phyloP scores from a whole-genome alignment of 2,797 vertebrate species.

The Danio choprae region DNA sequence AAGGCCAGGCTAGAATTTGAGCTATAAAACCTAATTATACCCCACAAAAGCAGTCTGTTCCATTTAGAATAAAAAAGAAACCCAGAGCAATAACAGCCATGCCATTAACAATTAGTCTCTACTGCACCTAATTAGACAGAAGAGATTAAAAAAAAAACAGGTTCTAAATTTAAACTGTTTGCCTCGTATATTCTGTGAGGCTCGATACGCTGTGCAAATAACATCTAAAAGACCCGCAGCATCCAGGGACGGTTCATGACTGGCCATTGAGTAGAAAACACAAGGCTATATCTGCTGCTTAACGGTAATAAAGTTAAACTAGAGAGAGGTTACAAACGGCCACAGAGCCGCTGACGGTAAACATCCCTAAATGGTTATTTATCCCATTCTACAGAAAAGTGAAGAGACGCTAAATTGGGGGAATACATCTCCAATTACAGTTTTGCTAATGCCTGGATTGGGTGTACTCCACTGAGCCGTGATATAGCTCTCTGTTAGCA shows the following conservation, averaged over 20 bases:
- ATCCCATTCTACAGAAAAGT: slow-evolving; percentile 41
- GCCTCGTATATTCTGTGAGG: slow-evolving; percentile 79
- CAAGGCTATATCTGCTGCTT: slow-evolving; percentile 55
- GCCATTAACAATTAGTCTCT: slow-evolving; percentile 92
- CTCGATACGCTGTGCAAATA: slow-evolving; percentile 84
- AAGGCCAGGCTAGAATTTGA: slow-evolving; percentile 80
- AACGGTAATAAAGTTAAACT: slow-evolving; percentile 69
- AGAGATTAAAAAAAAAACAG: slow-evolving; percentile 86
- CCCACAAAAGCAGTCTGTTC: slow-evolving; percentile 86
- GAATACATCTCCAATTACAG: slow-evolving; percentile 50
- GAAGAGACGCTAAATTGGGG: slow-evolving; percentile 31
- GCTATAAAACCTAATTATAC: slow-evolving; percentile 95
- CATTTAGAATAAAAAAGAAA: slow-evolving; percentile 85
- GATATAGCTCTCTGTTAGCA: slow-evolving; percentile 9
- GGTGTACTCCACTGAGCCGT: slow-evolving; percentile 29
- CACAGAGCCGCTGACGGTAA: slow-evolving; percentile 44
- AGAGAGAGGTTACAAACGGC: slow-evolving; percentile 56
- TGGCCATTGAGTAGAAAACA: slow-evolving; percentile 48
- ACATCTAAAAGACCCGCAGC: slow-evolving; percentile 72
- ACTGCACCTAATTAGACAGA: slow-evolving; percentile 87
- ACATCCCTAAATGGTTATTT: slow-evolving; percentile 39
- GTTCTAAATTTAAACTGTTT: slow-evolving; percentile 87
- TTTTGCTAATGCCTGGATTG: slow-evolving; percentile 41
- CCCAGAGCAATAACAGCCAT: slow-evolving; percentile 86
- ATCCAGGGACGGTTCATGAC: slow-evolving; percentile 72